Conservation (phyloP, 2,113 vertebrate genomes). For the Polypterus bichir region DNA sequence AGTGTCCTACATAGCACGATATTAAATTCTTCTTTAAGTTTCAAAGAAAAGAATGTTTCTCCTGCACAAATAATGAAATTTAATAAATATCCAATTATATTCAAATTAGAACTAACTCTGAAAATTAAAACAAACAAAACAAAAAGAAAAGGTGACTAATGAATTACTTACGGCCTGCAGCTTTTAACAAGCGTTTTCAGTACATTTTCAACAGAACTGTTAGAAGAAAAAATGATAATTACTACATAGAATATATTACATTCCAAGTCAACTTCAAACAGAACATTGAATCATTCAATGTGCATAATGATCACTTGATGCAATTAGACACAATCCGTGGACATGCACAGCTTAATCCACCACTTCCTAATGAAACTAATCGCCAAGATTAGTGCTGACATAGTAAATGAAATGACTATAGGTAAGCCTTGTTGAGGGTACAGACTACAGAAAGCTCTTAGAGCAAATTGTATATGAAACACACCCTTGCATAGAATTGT, state of each 20-base stretch:
- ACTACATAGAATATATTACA: constrained; percentile 11
- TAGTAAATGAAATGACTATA: too few species aligned
- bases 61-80: too few species aligned
- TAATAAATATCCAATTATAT: too few species aligned
- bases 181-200: constrained; percentile 89
- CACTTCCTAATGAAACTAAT: constrained; percentile 23
- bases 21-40: too few species aligned
- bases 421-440: too few species aligned
- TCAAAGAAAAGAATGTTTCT: too few species aligned
- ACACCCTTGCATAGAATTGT: constrained; percentile 36
- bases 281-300: constrained; percentile 19
- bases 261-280: constrained; percentile 14
- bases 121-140: not conserved
- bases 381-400: not conserved
- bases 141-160: not conserved
- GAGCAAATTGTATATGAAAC: constrained; percentile 11
- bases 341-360: constrained; percentile 43
- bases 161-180: constrained; percentile 85
- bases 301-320: constrained; percentile 29
- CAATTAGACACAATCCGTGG: constrained; percentile 36
- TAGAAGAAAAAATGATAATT: constrained; percentile 19
- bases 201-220: constrained; percentile 85
- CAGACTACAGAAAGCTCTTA: too few species aligned
- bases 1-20: too few species aligned
- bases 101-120: not conserved